phyloP scores from a whole-genome alignment of 2,888 invertebrate genomes.

The Trichogramma evanescens region DNA sequence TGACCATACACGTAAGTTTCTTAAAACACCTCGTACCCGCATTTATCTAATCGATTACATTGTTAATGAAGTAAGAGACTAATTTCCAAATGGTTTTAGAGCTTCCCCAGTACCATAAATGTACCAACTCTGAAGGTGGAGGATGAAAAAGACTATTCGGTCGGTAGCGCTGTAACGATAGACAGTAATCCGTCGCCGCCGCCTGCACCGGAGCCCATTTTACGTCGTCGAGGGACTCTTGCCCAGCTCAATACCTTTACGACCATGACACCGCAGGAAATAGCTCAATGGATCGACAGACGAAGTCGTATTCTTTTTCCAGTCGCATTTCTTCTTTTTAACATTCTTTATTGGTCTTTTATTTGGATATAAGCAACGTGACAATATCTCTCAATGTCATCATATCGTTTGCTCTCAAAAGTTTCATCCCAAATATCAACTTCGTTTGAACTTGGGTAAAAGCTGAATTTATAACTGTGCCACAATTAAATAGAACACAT shows the following conservation, averaged over 20 bases:
- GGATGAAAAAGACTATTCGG: conserved; percentile 53
- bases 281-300: conserved; percentile 80
- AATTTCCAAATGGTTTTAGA: conserved; percentile 41
- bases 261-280: conserved; percentile 82
- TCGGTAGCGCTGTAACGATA: conserved; percentile 38
- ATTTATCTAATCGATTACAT: background rate
- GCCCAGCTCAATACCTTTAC: conserved; percentile 50
- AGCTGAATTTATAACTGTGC: too few species aligned
- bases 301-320: conserved; percentile 74
- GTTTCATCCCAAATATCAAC: too few species aligned
- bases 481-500: too few species aligned
- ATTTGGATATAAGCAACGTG: conserved; percentile 48
- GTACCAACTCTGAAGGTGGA: conserved; percentile 66
- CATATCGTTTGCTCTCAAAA: too few species aligned
- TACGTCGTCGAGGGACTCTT: conserved; percentile 38
- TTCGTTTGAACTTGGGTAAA: too few species aligned
- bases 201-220: conserved; percentile 34
- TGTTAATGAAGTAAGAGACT: background rate
- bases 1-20: conserved; percentile 65
- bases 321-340: conserved; percentile 69
- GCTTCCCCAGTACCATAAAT: conserved; percentile 58
- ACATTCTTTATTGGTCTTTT: conserved; percentile 72
- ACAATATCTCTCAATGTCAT: too few species aligned
- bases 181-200: conserved; percentile 32
- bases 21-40: background rate